phyloP scores from a whole-genome alignment of 2,888 invertebrate genomes.

The Agrilus cyanescens region DNA sequence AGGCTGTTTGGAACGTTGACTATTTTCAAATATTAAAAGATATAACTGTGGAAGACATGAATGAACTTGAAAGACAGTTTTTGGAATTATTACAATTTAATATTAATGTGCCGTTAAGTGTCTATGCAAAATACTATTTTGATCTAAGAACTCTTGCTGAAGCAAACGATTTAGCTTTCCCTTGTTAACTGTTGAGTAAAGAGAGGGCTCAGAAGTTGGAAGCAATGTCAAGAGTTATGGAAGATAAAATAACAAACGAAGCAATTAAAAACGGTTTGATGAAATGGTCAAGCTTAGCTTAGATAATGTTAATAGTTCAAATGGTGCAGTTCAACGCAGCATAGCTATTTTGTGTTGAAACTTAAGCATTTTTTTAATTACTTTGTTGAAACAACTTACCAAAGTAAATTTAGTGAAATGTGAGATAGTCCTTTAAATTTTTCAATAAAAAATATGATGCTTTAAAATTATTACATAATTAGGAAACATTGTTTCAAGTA shows the following conservation, averaged over 20 bases:
- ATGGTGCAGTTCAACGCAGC: constrained; percentile 70
- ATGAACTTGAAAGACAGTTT: constrained; percentile 95
- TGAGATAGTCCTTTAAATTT: constrained; percentile 17
- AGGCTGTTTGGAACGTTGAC: constrained; percentile 99
- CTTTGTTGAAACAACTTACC: constrained; percentile 23
- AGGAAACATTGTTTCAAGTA: no score
- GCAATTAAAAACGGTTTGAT: constrained; percentile 76
- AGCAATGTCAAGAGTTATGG: constrained; percentile 94
- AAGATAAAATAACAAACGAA: constrained; percentile 75
- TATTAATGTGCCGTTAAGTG: constrained; percentile 98
- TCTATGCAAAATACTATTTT: constrained; percentile 99
- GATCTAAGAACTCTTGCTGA: constrained; percentile 94
- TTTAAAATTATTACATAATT: no score
- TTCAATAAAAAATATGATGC: background rate
- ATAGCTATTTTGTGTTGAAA: constrained; percentile 78
- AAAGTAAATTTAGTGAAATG: constrained; percentile 28
- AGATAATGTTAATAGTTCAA: constrained; percentile 79
- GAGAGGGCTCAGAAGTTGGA: constrained; percentile 94
- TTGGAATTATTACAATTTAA: constrained; percentile 98
- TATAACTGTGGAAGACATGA: constrained; percentile 87
- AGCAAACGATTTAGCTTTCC: constrained; percentile 91
- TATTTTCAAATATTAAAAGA: constrained; percentile 99
- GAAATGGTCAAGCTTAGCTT: constrained; percentile 93
- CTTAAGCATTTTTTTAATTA: constrained; percentile 9
- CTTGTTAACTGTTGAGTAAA: constrained; percentile 90